Base-by-base conservation (phyloP, 2,113 vertebrate genomes). In the Bubalus kerabau region DNA sequence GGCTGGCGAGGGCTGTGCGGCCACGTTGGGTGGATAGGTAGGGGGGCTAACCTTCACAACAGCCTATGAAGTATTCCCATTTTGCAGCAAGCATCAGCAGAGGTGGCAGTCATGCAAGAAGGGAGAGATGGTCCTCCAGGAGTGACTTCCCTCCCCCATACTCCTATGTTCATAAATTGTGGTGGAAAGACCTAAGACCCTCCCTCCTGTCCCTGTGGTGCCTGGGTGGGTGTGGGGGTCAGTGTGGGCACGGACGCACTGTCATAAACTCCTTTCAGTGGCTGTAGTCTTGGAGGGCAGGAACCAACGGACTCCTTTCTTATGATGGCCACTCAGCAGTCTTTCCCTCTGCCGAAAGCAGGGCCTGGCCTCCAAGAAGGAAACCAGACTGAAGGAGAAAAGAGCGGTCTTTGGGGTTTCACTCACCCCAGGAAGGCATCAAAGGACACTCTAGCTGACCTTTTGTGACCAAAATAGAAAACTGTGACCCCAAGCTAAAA, bases 11-110 rank as follows among this genome's bases (percentile, higher is more conserved):
- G 7, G 80, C 59, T 82, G 13, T 10, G 59, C 30, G 3, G 26
- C 24, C 87, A 54, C 32, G 4, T 10, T 62, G 5, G 24, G 21
- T 13, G 3, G 36, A 4, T 2, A 1, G 30, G 21, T 1, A 30
- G 3, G 14, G 16, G 23, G 16, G 6, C 57, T 56, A 57, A 86
- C 11, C 56, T 28, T 84, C 13, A 11, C 23, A 50, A 11, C 40
- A 32, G 40, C 54, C 67, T 30, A 1, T 5, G 52, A 91, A 28
- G 14, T 14, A 16, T 5, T 24, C 14, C 60, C 46, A 7, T 32
- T 97, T 84, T n/a, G 48, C 17, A 81, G 23, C 60, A 60, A 85
- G 52, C 26, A 23, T 78, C 46, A 26, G 36, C 28, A 32, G 67
- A 40, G 14, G 21, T n/a, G 28, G 57, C 11, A 23, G 80, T n/a